These are phyloP conservation scores for Antitype chi DNA, from an alignment of 2,888 invertebrate species.

Conservation along the genomic window DNA sequence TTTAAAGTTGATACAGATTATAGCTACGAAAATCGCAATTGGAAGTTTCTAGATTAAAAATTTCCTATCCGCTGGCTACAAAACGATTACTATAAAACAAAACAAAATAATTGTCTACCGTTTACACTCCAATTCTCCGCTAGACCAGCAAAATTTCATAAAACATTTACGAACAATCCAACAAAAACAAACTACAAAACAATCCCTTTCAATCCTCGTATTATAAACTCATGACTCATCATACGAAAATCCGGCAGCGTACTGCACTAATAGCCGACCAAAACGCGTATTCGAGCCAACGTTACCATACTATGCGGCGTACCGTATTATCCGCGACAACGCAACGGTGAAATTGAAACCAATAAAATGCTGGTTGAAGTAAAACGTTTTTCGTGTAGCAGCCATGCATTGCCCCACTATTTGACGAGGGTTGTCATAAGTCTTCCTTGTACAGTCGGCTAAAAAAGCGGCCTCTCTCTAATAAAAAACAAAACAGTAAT, in stretches of 20 bases:
- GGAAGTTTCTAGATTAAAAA: too few relatives aligned
- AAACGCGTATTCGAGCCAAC: constrained; percentile 67
- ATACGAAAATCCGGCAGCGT: constrained; percentile 72
- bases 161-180: constrained; percentile 44
- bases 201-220: constrained; percentile 65
- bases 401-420: constrained; percentile 64
- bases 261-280: constrained; percentile 73
- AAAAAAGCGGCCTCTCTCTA: constrained; percentile 2
- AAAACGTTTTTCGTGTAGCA: constrained; percentile 87
- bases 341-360: constrained; percentile 88
- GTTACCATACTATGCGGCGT: constrained; percentile 25
- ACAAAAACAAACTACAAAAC: constrained; percentile 44
- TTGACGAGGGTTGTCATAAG: constrained; percentile 90
- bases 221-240: constrained; percentile 77
- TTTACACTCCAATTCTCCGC: neutral
- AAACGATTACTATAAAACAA: neutral
- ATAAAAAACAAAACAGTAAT: neutral
- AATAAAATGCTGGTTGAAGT: constrained; percentile 86
- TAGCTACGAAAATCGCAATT: neutral
- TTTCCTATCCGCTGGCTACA: too few relatives aligned
- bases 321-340: constrained; percentile 79
- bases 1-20: neutral
- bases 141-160: constrained; percentile 21
- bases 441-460: constrained; percentile 77
- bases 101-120: neutral